Conservation (phyloP, 23 tunicate genomes). For the Trididemnum clinides region DNA sequence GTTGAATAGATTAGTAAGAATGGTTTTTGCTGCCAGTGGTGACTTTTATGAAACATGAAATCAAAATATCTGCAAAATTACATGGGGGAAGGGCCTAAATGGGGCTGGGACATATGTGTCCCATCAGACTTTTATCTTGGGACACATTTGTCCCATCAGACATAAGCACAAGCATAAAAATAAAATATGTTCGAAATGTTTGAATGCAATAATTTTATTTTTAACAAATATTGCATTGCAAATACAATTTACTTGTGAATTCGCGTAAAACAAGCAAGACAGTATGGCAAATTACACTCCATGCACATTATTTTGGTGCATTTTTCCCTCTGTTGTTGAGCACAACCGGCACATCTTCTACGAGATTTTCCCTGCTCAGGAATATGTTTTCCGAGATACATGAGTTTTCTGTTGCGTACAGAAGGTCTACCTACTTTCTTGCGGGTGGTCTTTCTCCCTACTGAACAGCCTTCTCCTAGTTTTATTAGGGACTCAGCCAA, state of each 20-base stretch:
- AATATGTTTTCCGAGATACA: too few relatives aligned
- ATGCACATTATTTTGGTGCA: too few relatives aligned
- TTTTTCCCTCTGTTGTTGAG: too few relatives aligned
- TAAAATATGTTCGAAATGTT: not conserved
- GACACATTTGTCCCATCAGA: not conserved
- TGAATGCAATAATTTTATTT: not conserved
- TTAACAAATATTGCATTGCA: not conserved
- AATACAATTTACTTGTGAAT: not conserved
- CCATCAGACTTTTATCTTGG: too few relatives aligned
- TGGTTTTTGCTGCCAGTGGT: not conserved
- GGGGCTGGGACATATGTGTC: not conserved
- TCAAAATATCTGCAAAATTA: not conserved
- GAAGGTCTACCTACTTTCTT: too few relatives aligned
- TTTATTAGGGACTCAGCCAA: not conserved
- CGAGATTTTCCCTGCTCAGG: too few relatives aligned
- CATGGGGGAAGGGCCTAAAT: not conserved
- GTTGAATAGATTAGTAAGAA: not conserved
- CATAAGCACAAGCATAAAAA: not conserved
- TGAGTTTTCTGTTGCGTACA: too few relatives aligned
- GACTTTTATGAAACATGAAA: not conserved
- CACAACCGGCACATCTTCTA: too few relatives aligned
- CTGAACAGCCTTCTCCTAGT: not conserved
- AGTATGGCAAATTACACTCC: too few relatives aligned
- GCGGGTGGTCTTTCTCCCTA: constrained; percentile 4
- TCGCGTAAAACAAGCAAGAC: not conserved